Evolutionary conservation across 2,888 invertebrate species (phyloP).

Genomic region (Trichogramma dendrolimi): DNA sequence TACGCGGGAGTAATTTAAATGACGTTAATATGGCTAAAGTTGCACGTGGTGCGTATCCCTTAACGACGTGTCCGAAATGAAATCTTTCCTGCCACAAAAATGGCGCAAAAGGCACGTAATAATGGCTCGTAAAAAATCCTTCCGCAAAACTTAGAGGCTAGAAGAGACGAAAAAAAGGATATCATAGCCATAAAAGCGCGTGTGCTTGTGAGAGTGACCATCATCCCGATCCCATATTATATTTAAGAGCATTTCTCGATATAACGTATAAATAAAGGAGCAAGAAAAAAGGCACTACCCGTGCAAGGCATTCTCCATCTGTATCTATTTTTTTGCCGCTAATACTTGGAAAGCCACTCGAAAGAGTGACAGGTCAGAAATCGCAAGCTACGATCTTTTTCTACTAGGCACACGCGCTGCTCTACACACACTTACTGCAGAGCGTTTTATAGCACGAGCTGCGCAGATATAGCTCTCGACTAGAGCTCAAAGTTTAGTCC

Average conservation of each 20-base stretch:
- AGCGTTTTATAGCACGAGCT: too few species aligned
- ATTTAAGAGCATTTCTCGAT: too few species aligned
- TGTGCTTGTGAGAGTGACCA: slow-evolving; percentile 1
- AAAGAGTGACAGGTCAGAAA: neutral
- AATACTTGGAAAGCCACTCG: neutral
- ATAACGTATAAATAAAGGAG: too few species aligned
- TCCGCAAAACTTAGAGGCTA: neutral
- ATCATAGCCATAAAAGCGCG: slow-evolving; percentile 4
- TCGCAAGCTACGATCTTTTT: too few species aligned
- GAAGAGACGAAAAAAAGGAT: neutral
- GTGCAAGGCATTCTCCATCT: too few species aligned
- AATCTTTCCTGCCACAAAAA: slow-evolving; percentile 3
- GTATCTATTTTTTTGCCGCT: too few species aligned
- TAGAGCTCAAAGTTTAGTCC: too few species aligned
- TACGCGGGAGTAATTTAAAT: neutral
- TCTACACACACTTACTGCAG: too few species aligned
- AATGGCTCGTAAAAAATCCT: slow-evolving; percentile 1
- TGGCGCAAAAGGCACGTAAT: slow-evolving; percentile 6
- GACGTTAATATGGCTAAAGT: neutral
- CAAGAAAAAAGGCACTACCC: too few species aligned
- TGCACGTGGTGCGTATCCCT: too few species aligned
- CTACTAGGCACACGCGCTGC: too few species aligned
- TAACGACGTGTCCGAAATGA: slow-evolving; percentile 16
- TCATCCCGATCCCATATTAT: slow-evolving; percentile 10
- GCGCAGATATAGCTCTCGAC: too few species aligned